These are phyloP conservation scores for Telenomus remus DNA, from an alignment of 1,140 invertebrate species.

Conservation along the genomic window DNA sequence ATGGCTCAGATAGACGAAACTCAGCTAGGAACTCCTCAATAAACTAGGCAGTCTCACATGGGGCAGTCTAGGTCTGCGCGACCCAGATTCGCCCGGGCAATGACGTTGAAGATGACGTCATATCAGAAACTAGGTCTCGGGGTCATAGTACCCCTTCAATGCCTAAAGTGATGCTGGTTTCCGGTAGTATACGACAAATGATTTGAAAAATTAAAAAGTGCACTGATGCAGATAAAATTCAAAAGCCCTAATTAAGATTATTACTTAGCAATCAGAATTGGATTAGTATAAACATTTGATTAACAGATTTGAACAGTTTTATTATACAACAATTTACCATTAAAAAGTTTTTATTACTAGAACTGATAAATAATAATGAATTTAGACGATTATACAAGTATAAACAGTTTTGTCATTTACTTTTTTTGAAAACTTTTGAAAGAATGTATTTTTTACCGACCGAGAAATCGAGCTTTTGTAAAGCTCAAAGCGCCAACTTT, in stretches of 20 bases:
- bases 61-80: slow-evolving; percentile 53
- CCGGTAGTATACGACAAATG: slow-evolving; percentile 29
- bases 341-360: too few species aligned
- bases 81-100: slow-evolving; percentile 65
- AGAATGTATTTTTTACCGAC: background rate
- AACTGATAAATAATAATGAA: too few species aligned
- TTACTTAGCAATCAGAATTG: too few species aligned
- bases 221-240: background rate
- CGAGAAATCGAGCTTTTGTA: background rate
- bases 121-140: slow-evolving; percentile 58
- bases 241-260: too few species aligned
- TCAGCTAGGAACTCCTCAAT: slow-evolving; percentile 57
- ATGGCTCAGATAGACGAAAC: slow-evolving; percentile 38
- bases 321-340: too few species aligned
- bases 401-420: too few species aligned
- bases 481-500: background rate
- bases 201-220: slow-evolving; percentile 10
- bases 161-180: slow-evolving; percentile 45
- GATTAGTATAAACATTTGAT: too few species aligned
- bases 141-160: slow-evolving; percentile 56
- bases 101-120: slow-evolving; percentile 66
- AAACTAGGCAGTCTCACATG: slow-evolving; percentile 54
- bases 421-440: too few species aligned
- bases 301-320: too few species aligned
- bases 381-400: too few species aligned